Evolutionary conservation across 2,888 invertebrate genomes (phyloP).

Genomic region (Nebria brevicollis): DNA sequence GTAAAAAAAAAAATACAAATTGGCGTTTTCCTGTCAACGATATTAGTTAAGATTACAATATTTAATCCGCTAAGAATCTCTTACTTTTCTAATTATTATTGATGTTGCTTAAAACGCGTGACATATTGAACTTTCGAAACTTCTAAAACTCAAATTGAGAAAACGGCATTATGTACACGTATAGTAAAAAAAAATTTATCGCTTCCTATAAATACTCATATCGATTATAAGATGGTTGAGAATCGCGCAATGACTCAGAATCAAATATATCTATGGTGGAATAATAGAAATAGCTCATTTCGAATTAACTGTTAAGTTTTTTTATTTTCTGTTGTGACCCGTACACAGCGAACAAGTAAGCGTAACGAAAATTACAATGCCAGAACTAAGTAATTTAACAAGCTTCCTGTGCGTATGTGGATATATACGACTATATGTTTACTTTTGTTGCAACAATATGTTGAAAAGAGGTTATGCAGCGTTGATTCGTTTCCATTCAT

Average conservation of each 20-base stretch:
- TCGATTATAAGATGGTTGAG: background rate
- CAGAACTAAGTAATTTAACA: constrained; percentile 46
- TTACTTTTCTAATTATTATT: too few species aligned
- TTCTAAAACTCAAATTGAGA: too few species aligned
- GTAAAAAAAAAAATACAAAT: background rate
- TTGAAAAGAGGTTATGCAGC: constrained; percentile 19
- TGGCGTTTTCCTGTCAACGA: too few species aligned
- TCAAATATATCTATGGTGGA: background rate
- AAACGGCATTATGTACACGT: too few species aligned
- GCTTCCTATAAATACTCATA: background rate
- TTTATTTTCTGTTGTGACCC: background rate
- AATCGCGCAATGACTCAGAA: background rate
- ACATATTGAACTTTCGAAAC: too few species aligned
- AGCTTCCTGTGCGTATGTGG: constrained; percentile 39
- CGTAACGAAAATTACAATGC: constrained; percentile 46
- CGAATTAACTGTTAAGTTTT: background rate
- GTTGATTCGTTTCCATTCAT: constrained; percentile 9
- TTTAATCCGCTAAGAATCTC: too few species aligned
- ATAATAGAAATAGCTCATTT: constrained; percentile 1
- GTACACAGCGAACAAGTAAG: constrained; percentile 31
- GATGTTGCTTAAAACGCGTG: too few species aligned
- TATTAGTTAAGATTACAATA: too few species aligned
- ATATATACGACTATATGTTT: background rate
- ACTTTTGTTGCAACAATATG: constrained; percentile 15
- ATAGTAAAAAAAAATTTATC: too few species aligned